These are phyloP conservation scores for Lepisosteus oculatus DNA, from an alignment of 2,113 vertebrate genomes.

Conservation along the genomic window DNA sequence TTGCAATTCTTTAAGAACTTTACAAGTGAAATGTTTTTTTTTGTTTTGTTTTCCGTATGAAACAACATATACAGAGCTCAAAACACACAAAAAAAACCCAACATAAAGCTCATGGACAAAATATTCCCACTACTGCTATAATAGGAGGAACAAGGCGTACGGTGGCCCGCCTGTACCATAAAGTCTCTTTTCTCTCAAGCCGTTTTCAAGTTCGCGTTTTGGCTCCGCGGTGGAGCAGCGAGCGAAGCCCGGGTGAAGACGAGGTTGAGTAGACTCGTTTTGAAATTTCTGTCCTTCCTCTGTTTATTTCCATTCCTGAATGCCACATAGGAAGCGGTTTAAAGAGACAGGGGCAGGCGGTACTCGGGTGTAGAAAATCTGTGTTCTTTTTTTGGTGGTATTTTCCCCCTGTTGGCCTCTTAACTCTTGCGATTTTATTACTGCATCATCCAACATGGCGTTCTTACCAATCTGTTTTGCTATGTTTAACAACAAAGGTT, in stretches of 20 bases:
- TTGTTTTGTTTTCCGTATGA: too few relatives aligned
- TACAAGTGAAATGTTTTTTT: too few relatives aligned
- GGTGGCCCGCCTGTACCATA: too few relatives aligned
- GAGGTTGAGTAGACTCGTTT: slow-evolving; percentile 51
- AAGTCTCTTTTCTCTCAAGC: too few relatives aligned
- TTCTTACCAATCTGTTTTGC: slow-evolving; percentile 14
- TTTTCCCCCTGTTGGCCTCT: not conserved
- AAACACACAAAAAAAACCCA: too few relatives aligned
- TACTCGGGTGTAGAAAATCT: not conserved
- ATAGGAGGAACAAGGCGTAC: too few relatives aligned
- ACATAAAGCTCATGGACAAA: too few relatives aligned
- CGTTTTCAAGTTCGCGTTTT: slow-evolving; percentile 27
- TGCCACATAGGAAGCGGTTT: slow-evolving; percentile 17
- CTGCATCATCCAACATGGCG: slow-evolving; percentile 29
- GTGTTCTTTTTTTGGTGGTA: not conserved
- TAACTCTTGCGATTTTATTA: slow-evolving; percentile 15
- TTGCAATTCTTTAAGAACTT: too few relatives aligned
- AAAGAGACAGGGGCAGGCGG: slow-evolving; percentile 9
- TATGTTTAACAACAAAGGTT: slow-evolving; percentile 6
- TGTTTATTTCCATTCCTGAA: slow-evolving; percentile 25
- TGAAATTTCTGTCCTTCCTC: slow-evolving; percentile 31
- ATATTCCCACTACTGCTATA: too few relatives aligned
- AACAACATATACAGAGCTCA: too few relatives aligned
- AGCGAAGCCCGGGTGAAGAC: slow-evolving; percentile 37
- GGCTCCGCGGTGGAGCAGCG: slow-evolving; percentile 11